Conservation (phyloP, 2,797 vertebrate species). For the Cyclura pinguis region DNA sequence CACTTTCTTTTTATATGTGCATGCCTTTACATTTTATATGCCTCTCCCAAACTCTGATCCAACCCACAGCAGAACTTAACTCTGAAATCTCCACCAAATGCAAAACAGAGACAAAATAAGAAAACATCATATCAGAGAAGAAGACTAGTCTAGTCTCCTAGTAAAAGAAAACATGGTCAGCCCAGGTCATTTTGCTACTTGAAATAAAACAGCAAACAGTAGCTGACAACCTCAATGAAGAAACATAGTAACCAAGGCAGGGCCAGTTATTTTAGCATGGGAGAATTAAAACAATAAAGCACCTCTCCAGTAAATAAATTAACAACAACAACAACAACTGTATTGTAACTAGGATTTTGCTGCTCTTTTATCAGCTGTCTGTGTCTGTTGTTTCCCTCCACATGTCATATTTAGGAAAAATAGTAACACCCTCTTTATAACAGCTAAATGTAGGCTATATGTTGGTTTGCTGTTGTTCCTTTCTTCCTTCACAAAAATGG, state of each 20-base stretch:
- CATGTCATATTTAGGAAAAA: background rate
- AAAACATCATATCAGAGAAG: no score
- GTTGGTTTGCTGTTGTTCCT: slow-evolving; percentile 5
- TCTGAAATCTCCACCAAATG: no score
- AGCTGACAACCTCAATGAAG: background rate
- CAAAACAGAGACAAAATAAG: no score
- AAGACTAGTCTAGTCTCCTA: no score
- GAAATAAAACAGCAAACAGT: background rate
- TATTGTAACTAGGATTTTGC: background rate
- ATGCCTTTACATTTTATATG: no score
- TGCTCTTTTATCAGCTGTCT: background rate
- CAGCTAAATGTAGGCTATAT: slow-evolving; percentile 36
- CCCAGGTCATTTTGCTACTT: background rate
- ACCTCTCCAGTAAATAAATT: background rate
- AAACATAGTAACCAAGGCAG: background rate
- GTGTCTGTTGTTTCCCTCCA: no score
- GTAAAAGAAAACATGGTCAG: no score
- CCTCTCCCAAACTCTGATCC: no score
- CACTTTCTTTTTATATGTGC: no score
- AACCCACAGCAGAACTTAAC: no score
- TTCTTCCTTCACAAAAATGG: slow-evolving; percentile 24
- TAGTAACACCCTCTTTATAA: slow-evolving; percentile 30
- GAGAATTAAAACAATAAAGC: background rate
- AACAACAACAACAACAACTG: background rate
- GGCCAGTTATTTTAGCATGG: background rate